Conservation (phyloP, 2,888 invertebrate genomes). For the Eledona agricola region DNA sequence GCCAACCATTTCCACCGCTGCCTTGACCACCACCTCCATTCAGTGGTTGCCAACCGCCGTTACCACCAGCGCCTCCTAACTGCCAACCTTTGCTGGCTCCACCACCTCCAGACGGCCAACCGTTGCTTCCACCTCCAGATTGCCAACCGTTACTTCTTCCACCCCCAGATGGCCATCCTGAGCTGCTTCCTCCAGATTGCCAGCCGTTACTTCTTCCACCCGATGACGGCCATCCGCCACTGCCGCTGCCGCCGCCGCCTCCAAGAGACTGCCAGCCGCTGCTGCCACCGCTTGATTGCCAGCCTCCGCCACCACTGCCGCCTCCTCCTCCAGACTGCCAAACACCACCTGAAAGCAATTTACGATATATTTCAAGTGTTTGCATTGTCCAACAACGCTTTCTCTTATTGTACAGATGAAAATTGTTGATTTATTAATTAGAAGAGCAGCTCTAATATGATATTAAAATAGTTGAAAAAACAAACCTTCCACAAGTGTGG, state of each 20-base stretch:
- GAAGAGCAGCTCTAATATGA: too few species aligned
- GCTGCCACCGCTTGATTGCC: conserved; percentile 13
- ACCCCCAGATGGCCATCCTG: conserved; percentile 8
- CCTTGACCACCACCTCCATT: not conserved
- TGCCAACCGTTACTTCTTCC: conserved; percentile 6
- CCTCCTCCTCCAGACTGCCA: conserved; percentile 3
- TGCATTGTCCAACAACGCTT: not conserved
- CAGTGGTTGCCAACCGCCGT: too few species aligned
- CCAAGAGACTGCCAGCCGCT: conserved; percentile 16
- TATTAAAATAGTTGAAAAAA: conserved; percentile 4
- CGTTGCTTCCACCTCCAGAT: too few species aligned
- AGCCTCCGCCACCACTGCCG: conserved; percentile 7
- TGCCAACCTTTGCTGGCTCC: conserved; percentile 7
- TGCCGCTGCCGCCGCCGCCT: conserved; percentile 16
- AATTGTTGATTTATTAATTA: too few species aligned
- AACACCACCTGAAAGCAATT: conserved; percentile 3
- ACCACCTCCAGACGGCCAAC: too few species aligned
- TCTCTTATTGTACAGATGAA: conserved; percentile 2
- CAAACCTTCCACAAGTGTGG: conserved; percentile 18
- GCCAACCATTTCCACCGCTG: conserved; percentile 3
- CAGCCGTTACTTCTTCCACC: conserved; percentile 8
- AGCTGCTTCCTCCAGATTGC: conserved; percentile 10
- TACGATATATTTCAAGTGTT: not conserved
- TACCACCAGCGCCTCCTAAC: too few species aligned
- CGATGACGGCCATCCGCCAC: not conserved